These are phyloP conservation scores for Hydrochoerus hydrochaeris DNA, from an alignment of 2,113 vertebrate species.

Conservation along the genomic window DNA sequence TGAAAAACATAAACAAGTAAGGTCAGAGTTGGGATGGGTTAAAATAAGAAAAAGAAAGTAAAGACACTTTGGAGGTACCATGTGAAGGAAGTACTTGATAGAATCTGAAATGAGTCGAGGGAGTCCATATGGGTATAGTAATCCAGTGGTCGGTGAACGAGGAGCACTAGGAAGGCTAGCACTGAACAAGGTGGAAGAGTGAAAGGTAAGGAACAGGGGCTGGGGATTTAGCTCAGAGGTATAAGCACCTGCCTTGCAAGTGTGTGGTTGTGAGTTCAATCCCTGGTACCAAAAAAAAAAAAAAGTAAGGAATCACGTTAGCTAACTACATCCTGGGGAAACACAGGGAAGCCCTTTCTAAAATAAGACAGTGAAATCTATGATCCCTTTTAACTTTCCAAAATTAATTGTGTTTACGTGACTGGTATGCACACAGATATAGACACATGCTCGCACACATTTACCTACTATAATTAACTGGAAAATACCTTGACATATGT, in stretches of 20 bases:
- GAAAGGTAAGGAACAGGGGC: background rate
- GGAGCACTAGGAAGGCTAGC: background rate
- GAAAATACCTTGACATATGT: slow-evolving; percentile 40
- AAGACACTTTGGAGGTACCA: background rate
- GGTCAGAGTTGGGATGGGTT: background rate
- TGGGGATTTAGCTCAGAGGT: too few relatives aligned
- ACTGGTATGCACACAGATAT: background rate
- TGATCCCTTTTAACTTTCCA: background rate
- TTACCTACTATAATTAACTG: background rate
- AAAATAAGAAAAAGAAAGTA: background rate
- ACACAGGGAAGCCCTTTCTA: background rate
- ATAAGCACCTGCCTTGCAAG: too few relatives aligned
- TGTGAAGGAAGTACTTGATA: background rate
- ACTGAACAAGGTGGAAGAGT: background rate
- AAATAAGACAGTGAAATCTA: background rate
- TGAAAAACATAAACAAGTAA: background rate
- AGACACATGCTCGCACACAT: background rate
- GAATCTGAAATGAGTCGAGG: background rate
- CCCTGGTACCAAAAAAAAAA: too few relatives aligned
- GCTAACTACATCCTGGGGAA: background rate
- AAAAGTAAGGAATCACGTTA: background rate
- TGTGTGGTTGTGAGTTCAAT: too few relatives aligned
- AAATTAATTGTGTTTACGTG: background rate
- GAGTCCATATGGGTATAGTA: background rate
- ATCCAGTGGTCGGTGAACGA: background rate